phyloP scores from a whole-genome alignment of 1,140 invertebrate species.

The Drosophila baimaii region DNA sequence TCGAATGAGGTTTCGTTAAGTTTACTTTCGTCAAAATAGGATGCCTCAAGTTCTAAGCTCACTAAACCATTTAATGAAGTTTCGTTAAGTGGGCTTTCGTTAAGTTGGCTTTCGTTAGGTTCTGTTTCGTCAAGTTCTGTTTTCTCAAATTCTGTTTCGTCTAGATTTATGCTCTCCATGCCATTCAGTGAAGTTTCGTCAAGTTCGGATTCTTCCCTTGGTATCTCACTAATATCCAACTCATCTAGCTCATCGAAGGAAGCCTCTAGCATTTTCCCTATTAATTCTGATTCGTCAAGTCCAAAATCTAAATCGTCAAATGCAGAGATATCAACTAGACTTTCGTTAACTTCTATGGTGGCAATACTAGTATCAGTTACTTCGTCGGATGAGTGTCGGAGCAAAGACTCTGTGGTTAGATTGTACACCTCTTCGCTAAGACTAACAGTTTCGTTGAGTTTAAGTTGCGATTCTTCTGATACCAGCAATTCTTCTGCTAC shows the following conservation, averaged over 20 bases:
- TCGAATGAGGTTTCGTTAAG: slow-evolving; percentile 44
- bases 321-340: slow-evolving; percentile 8
- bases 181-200: slow-evolving; percentile 3
- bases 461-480: background rate
- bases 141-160: slow-evolving; percentile 6
- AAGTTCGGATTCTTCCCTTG: background rate
- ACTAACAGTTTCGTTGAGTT: slow-evolving; percentile 36
- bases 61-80: slow-evolving; percentile 8
- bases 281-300: slow-evolving; percentile 29
- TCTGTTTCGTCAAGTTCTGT: background rate
- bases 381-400: background rate
- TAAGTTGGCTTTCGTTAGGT: background rate
- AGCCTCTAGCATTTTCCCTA: slow-evolving; percentile 23
- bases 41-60: slow-evolving; percentile 13
- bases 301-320: slow-evolving; percentile 14
- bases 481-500: background rate
- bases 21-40: slow-evolving; percentile 31
- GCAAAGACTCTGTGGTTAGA: slow-evolving; percentile 33
- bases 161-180: slow-evolving; percentile 11
- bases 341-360: slow-evolving; percentile 23
- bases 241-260: slow-evolving; percentile 23
- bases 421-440: slow-evolving; percentile 42
- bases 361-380: slow-evolving; percentile 18
- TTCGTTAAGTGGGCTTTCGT: slow-evolving; percentile 6
- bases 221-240: slow-evolving; percentile 19